Evolutionary conservation across 2,113 vertebrate species (phyloP).

Genomic region (Myrmecophaga tridactyla): DNA sequence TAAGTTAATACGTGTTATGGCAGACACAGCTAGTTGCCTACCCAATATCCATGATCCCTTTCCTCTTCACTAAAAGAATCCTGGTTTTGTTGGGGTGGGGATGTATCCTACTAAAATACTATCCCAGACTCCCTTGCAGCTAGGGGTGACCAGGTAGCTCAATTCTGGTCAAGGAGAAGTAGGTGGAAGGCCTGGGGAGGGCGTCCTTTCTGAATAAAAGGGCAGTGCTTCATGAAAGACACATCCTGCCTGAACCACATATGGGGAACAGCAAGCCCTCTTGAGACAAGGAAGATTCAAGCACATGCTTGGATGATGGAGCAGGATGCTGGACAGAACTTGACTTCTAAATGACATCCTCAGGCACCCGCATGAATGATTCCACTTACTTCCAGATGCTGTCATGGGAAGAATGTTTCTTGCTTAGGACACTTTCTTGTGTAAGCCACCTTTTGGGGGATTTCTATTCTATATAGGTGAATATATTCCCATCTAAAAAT

Average conservation of each 20-base stretch:
- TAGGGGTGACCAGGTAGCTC: too few species aligned
- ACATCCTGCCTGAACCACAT: background rate
- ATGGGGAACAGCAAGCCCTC: background rate
- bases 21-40: background rate
- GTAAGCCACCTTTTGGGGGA: background rate
- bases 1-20: background rate
- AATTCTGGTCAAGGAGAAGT: too few species aligned
- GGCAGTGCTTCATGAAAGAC: too few species aligned
- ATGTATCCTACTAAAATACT: background rate
- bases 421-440: background rate
- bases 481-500: too few species aligned
- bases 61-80: too few species aligned
- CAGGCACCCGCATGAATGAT: background rate
- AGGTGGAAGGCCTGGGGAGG: too few species aligned
- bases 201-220: too few species aligned
- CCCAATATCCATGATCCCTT: too few species aligned
- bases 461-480: background rate
- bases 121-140: background rate
- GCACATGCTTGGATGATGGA: background rate
- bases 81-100: background rate
- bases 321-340: background rate
- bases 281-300: background rate
- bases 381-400: background rate
- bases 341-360: background rate
- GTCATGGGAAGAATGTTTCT: background rate